Conservation (phyloP, 2,797 vertebrate species). For the Leptatherina wallacei region DNA sequence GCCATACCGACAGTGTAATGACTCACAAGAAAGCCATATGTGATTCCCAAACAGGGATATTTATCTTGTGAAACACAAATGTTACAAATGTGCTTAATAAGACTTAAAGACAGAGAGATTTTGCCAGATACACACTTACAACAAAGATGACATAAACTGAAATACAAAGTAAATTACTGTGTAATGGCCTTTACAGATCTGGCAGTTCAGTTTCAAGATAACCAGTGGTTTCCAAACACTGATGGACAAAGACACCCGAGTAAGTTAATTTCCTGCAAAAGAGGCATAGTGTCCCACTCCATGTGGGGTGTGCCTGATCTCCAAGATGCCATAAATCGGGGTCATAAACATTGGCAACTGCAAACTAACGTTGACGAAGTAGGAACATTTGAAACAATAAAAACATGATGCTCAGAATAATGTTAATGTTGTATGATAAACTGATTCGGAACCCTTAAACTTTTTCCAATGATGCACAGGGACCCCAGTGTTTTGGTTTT, state of each 20-base stretch:
- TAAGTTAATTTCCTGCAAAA: not conserved
- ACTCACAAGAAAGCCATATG: not conserved
- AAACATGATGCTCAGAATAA: not conserved
- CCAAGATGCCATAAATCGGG: not conserved
- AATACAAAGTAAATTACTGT: not conserved
- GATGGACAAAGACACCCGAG: not conserved
- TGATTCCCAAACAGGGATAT: conserved; percentile 1
- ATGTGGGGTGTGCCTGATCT: not conserved
- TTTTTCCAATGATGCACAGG: conserved; percentile 3
- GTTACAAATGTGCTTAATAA: not conserved
- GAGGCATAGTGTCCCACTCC: not conserved
- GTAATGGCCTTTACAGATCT: not conserved
- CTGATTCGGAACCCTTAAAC: not conserved
- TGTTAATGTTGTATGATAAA: not conserved
- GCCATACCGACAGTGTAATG: not conserved
- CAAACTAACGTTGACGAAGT: not conserved
- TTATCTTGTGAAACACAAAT: not conserved
- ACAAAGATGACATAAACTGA: not conserved
- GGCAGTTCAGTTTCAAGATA: not conserved
- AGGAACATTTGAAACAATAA: not conserved
- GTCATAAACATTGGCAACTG: not conserved
- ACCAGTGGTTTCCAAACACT: not conserved
- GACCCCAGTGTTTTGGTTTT: conserved; percentile 57
- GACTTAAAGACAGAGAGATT: not conserved
- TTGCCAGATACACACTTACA: not conserved